These are phyloP conservation scores for Hyposoter dolosus DNA, from an alignment of 2,888 invertebrate species.

Conservation along the genomic window DNA sequence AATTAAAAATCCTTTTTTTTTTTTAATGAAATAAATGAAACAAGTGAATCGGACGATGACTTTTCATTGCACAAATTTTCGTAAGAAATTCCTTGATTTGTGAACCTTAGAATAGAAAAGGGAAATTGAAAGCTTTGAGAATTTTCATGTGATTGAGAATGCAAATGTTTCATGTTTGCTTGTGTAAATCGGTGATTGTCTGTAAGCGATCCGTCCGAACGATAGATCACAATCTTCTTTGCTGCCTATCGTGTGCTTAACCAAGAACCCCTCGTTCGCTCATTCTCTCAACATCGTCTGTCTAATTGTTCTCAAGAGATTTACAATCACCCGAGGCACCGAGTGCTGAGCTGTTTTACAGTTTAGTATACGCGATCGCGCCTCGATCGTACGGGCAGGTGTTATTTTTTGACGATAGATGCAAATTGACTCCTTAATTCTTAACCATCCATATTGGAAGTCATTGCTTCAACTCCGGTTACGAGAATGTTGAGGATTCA, in stretches of 20 bases:
- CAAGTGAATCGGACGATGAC: too few relatives aligned
- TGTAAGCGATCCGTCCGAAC: background rate
- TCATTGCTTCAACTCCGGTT: background rate
- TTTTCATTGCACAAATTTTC: too few relatives aligned
- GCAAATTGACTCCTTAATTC: background rate
- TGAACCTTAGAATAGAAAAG: background rate
- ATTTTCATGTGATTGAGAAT: slow-evolving; percentile 8
- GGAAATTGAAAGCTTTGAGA: slow-evolving; percentile 3
- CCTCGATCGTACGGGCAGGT: slow-evolving; percentile 8
- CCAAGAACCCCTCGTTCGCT: slow-evolving; percentile 9
- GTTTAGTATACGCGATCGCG: slow-evolving; percentile 33
- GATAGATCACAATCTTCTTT: slow-evolving; percentile 29
- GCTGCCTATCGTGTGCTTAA: slow-evolving; percentile 30
- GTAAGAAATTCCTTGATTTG: background rate
- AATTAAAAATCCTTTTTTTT: background rate
- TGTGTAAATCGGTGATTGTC: slow-evolving; percentile 9
- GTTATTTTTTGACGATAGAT: slow-evolving; percentile 4
- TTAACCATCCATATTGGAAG: background rate
- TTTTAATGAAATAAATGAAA: too few relatives aligned
- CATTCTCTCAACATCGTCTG: slow-evolving; percentile 58
- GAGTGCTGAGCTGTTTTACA: slow-evolving; percentile 33
- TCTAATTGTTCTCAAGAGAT: slow-evolving; percentile 69
- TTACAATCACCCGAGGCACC: slow-evolving; percentile 58
- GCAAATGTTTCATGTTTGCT: background rate
- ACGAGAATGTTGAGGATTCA: background rate